A percentile compares a stretch with the other conserved stretches of the same genome.
These are phyloP conservation scores for Steinernema scapterisci DNA, from an alignment of 2,888 invertebrate genomes.

Conservation along the genomic window DNA sequence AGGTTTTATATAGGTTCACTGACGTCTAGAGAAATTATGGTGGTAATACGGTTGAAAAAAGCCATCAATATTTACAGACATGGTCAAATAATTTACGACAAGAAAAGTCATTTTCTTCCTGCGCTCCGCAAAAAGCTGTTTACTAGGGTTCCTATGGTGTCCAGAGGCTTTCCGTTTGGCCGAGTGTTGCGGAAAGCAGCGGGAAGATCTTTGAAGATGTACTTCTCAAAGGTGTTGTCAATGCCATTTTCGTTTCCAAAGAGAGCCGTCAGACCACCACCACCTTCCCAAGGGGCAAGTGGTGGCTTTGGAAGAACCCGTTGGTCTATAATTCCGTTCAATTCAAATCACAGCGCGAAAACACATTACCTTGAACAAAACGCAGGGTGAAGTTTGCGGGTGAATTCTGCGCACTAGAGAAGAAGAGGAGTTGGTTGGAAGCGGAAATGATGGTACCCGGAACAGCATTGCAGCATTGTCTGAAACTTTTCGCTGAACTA, in stretches of 20 bases:
- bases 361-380: constrained; percentile 45
- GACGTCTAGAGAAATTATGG: no score
- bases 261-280: constrained; percentile 51
- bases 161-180: constrained; percentile 34
- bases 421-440: constrained; percentile 45
- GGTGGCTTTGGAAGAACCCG: constrained; percentile 42
- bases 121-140: constrained; percentile 37
- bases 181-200: constrained; percentile 34
- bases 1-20: no score
- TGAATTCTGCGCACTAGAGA: constrained; percentile 41
- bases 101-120: neutral
- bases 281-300: constrained; percentile 52
- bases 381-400: constrained; percentile 54
- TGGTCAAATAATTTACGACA: neutral
- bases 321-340: constrained; percentile 8
- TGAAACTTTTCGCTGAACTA: constrained; percentile 33
- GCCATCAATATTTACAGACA: constrained; percentile 2
- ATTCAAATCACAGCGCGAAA: neutral
- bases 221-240: constrained; percentile 55
- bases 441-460: constrained; percentile 50
- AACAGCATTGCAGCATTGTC: constrained; percentile 55
- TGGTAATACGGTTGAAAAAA: no score
- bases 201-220: constrained; percentile 49
- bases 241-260: constrained; percentile 53
- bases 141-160: constrained; percentile 32